Base-by-base conservation (phyloP, 2,888 invertebrate species). In the Cataglyphis altisquamis region DNA sequence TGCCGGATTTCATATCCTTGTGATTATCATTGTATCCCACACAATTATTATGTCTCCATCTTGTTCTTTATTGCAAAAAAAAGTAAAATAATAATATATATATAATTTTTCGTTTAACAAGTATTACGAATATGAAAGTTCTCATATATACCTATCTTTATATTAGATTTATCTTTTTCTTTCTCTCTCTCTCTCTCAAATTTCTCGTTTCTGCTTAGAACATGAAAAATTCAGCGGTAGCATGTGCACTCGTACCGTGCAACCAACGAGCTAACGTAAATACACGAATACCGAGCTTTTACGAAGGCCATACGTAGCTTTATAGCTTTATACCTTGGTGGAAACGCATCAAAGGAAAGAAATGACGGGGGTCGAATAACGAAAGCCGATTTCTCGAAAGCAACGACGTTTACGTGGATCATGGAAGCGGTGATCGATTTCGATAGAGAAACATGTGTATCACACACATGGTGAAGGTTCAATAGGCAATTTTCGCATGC, bases 201-300 rank as follows among this genome's bases (percentile, higher is more conserved):
- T 68, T 66, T 66, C 66, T 39, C 52, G 39, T 66, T 74, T 12
- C n/a, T 78, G 57, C 68, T 78, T 78, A 48, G 32, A 68, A 25
- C n/a, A 32, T 60, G 41, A 78, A 78, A 78, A 57, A 78, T 68
- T 68, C 68, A 78, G 45, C 41, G 8, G 45, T 12, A 64, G 68
- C 57, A 45, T 57, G 78, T 68, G 18, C 55, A 57, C 68, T 57
- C 57, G 32, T 32, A 41, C 10, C 36, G 55, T 10, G 32, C 68
- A 78, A 18, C 66, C 64, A 64, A 64, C 66, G 57, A 78, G 57
- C 60, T 45, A 68, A 78, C 78, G 68, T 78, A 78, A 78, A 78
- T 78, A 75, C 64, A 68, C 41, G 68, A 68, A 45, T 45, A 68
- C 32, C 32, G 12, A 45, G 60, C 68, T 78, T 78, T 78, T 78